Conservation (phyloP, 2,113 vertebrate genomes). For the Cephalopholis sonnerati region DNA sequence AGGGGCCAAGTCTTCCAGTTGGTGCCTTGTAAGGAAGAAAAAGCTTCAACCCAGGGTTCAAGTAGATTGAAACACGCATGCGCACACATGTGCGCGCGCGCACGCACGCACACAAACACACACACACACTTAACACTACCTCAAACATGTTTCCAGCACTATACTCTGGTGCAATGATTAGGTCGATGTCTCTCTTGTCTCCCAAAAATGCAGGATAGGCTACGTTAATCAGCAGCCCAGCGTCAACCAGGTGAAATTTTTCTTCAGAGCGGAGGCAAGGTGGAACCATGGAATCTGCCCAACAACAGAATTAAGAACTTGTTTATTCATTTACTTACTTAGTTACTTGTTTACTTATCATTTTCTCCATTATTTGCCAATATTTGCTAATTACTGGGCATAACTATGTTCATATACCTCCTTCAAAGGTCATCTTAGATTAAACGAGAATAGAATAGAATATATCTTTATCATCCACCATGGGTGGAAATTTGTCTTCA, state of each 20-base stretch:
- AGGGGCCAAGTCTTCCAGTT: too few species aligned
- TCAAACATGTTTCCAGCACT: slow-evolving; percentile 73
- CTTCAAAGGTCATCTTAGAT: too few species aligned
- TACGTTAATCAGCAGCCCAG: slow-evolving; percentile 61
- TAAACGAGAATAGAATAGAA: too few species aligned
- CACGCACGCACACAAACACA: not conserved
- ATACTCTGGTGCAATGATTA: slow-evolving; percentile 71
- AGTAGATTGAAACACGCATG: not conserved
- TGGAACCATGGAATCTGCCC: slow-evolving; percentile 53
- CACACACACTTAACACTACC: slow-evolving; percentile 34
- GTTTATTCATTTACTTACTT: not conserved
- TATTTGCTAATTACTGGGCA: not conserved
- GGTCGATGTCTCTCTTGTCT: slow-evolving; percentile 70
- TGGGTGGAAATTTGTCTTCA: too few species aligned
- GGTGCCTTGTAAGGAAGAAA: too few species aligned
- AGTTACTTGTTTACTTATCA: not conserved
- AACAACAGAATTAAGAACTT: not conserved
- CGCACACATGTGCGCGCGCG: too few species aligned
- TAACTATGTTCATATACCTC: not conserved
- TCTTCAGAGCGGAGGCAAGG: slow-evolving; percentile 35
- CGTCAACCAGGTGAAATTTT: slow-evolving; percentile 61
- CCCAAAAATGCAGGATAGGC: slow-evolving; percentile 73
- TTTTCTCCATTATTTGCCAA: too few species aligned
- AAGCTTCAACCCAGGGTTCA: not conserved
- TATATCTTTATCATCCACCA: too few species aligned